Base-by-base conservation (phyloP, 2,888 invertebrate species). In the Protodeltote pygarga region DNA sequence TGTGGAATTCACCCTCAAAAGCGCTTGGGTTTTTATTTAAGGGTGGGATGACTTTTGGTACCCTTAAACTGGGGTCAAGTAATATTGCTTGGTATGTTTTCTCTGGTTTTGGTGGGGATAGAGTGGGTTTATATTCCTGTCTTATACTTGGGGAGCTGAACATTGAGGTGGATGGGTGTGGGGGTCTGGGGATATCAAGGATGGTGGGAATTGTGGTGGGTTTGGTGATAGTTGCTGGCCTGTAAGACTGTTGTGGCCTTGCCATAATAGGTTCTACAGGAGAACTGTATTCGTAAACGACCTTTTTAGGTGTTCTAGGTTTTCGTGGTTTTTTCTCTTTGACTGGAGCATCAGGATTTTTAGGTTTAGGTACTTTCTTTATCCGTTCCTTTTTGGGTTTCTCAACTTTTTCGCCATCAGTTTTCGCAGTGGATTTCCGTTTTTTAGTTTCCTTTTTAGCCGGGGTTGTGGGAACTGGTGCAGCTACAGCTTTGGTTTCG, bases 21-120 rank as follows among this genome's bases (percentile, higher is more conserved):
- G 90, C 89, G n/a, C 78, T 88, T 0, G 89, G 88, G 21, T 86
- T 85, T 49, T 88, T 90, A 42, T 89, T 86, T 0, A 89, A 62
- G 0, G 89, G 89, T 10, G 75, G 72, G 1, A 88, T 33, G 0
- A 74, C 55, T 21, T 80, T 75, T 0, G 88, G 83, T 15, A 84
- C 76, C 17, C 85, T 54, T 14, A 72, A 47, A 14, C 41, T 77
- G 0, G 75, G 32, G 9, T 85, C 81, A 44, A 46, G 69, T 28
- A 54, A 37, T 16, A 64, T 64, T 0, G 71, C 70, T 0, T 64
- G 54, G 13, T 68, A 68, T 0, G 53, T 31, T 50, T 68, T 68
- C 2, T 39, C 44, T 19, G 51, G 38, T 38, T 38, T 37, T 4
- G 48, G 23, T 51, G 13, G 35, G 0, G 46, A 39, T 3, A 29